Percentiles rank a stretch among this genome's conserved stretches.
phyloP scores from a whole-genome alignment of 2,888 invertebrate species.

The Conus canariensis region DNA sequence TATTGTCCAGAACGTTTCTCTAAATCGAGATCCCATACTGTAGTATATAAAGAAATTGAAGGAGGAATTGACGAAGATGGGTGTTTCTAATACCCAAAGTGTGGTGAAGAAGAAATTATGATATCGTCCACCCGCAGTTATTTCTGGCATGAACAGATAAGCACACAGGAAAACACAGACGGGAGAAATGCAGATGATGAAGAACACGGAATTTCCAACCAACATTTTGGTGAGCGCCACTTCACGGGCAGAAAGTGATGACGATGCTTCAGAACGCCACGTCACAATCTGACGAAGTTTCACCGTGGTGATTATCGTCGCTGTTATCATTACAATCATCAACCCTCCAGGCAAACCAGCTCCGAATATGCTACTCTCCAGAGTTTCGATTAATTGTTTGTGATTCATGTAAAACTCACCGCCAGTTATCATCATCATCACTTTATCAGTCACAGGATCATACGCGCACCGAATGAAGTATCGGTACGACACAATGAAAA shows the following conservation, averaged over 20 bases:
- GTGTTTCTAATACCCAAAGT: neutral
- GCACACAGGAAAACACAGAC: neutral
- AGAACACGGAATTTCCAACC: neutral
- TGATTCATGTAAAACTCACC: neutral
- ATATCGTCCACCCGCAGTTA: neutral
- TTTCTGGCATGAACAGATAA: conserved; percentile 4
- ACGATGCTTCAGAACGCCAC: conserved; percentile 4
- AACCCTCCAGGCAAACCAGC: neutral
- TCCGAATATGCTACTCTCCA: neutral
- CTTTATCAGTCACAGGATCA: neutral
- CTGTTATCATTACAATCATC: neutral
- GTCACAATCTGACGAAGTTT: neutral
- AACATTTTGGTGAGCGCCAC: conserved; percentile 27
- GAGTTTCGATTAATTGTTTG: neutral
- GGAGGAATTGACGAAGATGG: neutral
- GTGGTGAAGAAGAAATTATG: neutral
- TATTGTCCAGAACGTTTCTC: neutral
- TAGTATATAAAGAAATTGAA: conserved; percentile 16
- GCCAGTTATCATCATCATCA: neutral
- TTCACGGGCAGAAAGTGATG: neutral
- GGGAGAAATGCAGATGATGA: neutral
- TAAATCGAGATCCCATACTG: neutral
- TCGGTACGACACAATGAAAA: neutral
- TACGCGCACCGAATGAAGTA: neutral
- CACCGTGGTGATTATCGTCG: neutral